Conservation (phyloP, 1,140 invertebrate genomes). For the Rhopalosiphum maidis region DNA sequence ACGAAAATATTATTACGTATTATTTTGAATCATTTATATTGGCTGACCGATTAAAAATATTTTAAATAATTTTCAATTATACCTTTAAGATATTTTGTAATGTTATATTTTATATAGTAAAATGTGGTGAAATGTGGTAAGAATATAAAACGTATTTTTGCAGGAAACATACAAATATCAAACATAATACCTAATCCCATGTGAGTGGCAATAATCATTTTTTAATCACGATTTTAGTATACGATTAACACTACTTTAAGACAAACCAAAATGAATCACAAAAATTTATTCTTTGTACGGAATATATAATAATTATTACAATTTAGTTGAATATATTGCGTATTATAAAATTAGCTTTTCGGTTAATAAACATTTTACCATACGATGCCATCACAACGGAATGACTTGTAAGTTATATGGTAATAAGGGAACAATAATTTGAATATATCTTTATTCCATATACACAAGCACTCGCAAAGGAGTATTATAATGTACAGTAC, state of each 20-base stretch:
- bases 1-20: too few relatives aligned
- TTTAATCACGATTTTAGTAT: too few relatives aligned
- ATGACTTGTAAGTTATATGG: background rate
- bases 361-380: background rate
- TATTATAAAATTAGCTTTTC: background rate
- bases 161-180: too few relatives aligned
- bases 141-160: too few relatives aligned
- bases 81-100: too few relatives aligned
- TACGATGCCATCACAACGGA: background rate
- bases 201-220: too few relatives aligned
- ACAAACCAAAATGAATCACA: background rate
- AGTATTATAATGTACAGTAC: background rate
- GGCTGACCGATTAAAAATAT: too few relatives aligned
- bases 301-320: background rate
- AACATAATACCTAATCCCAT: too few relatives aligned
- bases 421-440: background rate
- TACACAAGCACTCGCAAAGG: background rate
- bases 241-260: background rate
- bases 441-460: background rate
- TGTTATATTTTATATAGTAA: too few relatives aligned
- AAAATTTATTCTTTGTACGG: background rate
- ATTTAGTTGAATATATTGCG: background rate
- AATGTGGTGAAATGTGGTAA: too few relatives aligned
- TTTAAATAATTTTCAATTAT: too few relatives aligned
- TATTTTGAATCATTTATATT: too few relatives aligned